Percentiles rank a stretch among this genome's conserved stretches.
Evolutionary conservation across 92 coral and sea anemone species (phyloP).

Genomic region (Pocillopora meandrina): DNA sequence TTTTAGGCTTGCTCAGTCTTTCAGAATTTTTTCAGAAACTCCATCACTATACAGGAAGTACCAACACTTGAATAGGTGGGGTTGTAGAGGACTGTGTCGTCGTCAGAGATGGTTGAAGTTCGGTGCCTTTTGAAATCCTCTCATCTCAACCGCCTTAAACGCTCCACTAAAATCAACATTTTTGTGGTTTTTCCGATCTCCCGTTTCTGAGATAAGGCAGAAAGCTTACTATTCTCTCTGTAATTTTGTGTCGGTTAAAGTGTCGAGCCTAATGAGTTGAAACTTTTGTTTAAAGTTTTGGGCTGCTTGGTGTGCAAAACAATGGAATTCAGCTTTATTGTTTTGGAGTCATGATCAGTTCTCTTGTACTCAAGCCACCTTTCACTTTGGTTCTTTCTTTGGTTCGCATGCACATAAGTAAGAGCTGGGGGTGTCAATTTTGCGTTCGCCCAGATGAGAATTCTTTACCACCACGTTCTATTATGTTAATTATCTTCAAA

Average conservation of each 20-base stretch:
- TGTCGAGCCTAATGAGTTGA: neutral
- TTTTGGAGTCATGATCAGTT: no score
- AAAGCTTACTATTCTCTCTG: neutral
- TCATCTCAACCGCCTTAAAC: neutral
- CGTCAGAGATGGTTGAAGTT: neutral
- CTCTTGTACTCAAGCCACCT: no score
- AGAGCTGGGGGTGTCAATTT: no score
- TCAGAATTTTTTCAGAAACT: neutral
- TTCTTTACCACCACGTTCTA: no score
- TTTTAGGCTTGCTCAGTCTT: no score
- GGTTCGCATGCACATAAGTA: no score
- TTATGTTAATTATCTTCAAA: no score
- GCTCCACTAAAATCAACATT: constrained; percentile 43
- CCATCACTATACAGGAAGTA: neutral
- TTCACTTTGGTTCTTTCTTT: no score
- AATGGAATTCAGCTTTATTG: no score
- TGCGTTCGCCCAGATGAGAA: no score
- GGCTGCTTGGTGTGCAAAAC: no score
- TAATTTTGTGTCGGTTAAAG: constrained; percentile 4
- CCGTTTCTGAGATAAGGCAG: neutral
- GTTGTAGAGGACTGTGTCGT: neutral
- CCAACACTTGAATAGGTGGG: neutral
- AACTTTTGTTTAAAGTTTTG: no score
- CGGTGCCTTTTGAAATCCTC: constrained; percentile 42
- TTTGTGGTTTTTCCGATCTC: constrained; percentile 22